Conservation (phyloP, 1,140 invertebrate genomes). For the Doryteuthis pealeii region DNA sequence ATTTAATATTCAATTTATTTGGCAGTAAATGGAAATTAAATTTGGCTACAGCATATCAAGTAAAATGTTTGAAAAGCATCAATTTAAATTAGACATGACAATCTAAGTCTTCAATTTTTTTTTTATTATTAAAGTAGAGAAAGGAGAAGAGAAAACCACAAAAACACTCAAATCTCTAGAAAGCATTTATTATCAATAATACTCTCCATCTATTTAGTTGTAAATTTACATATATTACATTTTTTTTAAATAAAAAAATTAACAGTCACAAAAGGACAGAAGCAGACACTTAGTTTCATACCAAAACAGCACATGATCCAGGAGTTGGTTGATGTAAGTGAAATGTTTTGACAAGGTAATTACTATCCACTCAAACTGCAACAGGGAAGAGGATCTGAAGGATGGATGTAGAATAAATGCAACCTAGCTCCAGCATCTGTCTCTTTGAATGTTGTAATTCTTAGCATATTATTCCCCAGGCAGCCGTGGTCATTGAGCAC, state of each 20-base stretch:
- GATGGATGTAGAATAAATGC: neutral
- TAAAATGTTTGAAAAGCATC: too few species aligned
- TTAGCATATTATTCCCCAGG: neutral
- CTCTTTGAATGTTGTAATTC: neutral
- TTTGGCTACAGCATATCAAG: too few species aligned
- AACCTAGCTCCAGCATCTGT: neutral
- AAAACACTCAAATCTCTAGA: too few species aligned
- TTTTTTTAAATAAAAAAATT: constrained; percentile 9
- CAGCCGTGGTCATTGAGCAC: neutral
- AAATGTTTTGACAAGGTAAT: neutral
- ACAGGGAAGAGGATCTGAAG: neutral
- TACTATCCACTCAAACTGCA: neutral
- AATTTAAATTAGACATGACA: too few species aligned
- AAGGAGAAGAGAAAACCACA: too few species aligned
- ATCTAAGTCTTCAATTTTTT: too few species aligned
- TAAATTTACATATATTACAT: constrained; percentile 12
- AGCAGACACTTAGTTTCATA: neutral
- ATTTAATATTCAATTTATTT: too few species aligned
- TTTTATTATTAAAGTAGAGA: too few species aligned
- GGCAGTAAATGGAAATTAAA: too few species aligned
- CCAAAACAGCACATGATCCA: neutral
- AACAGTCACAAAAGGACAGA: neutral
- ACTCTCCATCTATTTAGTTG: constrained; percentile 2
- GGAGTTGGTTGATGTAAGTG: neutral
- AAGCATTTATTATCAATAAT: too few species aligned